Conservation (phyloP, 2,888 invertebrate genomes). For the Phania funesta region DNA sequence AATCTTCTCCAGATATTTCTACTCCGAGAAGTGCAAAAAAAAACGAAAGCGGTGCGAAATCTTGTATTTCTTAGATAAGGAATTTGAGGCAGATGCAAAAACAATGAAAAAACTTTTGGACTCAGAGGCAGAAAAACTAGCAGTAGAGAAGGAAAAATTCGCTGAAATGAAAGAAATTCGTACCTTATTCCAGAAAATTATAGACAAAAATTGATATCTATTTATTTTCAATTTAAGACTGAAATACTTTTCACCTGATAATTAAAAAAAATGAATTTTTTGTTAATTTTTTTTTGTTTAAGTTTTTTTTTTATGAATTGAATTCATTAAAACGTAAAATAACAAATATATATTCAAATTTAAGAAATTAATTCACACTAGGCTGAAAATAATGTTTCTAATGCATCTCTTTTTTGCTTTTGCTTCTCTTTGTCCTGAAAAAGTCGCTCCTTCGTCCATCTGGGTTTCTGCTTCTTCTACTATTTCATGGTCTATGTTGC, state of each 20-base stretch:
- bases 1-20: background rate
- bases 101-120: constrained; percentile 19
- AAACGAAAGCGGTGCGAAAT: background rate
- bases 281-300: background rate
- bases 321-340: constrained; percentile 9
- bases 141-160: constrained; percentile 36
- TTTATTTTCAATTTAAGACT: too few relatives aligned
- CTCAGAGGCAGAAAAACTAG: constrained; percentile 35
- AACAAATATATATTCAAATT: background rate
- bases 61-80: constrained; percentile 10
- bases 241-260: too few relatives aligned
- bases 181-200: too few relatives aligned
- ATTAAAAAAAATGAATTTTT: too few relatives aligned
- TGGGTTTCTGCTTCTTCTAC: constrained; percentile 12
- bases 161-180: background rate
- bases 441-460: background rate
- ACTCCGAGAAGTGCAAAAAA: background rate
- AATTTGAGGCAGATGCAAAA: constrained; percentile 36
- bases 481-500: background rate
- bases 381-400: constrained; percentile 19
- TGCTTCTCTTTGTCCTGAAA: constrained; percentile 27
- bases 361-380: background rate
- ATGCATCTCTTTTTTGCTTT: constrained; percentile 32
- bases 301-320: background rate
- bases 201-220: too few relatives aligned